Conservation (phyloP, 30 jellyfish, hydroid and myxozoan genomes). For the Haliclystus octoradiatus region DNA sequence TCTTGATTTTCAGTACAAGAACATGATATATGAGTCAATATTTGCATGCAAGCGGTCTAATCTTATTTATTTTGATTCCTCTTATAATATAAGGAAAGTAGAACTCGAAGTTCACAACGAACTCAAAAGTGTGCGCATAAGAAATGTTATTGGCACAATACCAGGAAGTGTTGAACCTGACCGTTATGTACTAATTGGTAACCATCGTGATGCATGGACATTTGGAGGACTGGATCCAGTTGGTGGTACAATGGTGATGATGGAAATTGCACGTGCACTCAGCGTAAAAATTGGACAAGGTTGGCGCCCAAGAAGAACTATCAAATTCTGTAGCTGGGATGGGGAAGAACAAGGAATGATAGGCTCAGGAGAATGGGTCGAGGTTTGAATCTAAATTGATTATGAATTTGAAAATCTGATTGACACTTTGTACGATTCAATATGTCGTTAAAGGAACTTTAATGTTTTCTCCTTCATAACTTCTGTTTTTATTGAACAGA, state of each 20-base stretch:
- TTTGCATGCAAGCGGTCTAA: too few relatives aligned
- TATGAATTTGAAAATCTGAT: too few relatives aligned
- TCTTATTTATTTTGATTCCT: too few relatives aligned
- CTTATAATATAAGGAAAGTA: conserved; percentile 64
- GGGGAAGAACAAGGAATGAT: conserved; percentile 83
- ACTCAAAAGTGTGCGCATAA: conserved; percentile 26
- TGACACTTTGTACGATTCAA: too few relatives aligned
- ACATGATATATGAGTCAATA: too few relatives aligned
- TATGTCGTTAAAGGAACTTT: too few relatives aligned
- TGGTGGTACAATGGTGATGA: conserved; percentile 26
- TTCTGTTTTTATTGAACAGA: too few relatives aligned
- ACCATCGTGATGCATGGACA: conserved; percentile 28
- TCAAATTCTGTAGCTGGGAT: conserved; percentile 89
- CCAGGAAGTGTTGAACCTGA: conserved; percentile 75
- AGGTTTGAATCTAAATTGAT: too few relatives aligned
- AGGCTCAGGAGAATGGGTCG: conserved; percentile 85
- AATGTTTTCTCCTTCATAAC: too few relatives aligned
- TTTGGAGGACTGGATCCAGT: conserved; percentile 23
- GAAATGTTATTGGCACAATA: conserved; percentile 74
- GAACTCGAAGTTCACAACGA: conserved; percentile 65
- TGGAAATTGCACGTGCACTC: conserved; percentile 26
- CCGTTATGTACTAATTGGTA: conserved; percentile 29
- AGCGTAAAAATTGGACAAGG: conserved; percentile 63
- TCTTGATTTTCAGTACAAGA: too few relatives aligned
- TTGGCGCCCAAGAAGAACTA: conserved; percentile 84